Base-by-base conservation (phyloP, 2,113 vertebrate species). In the Oxygymnocypris stewartii region DNA sequence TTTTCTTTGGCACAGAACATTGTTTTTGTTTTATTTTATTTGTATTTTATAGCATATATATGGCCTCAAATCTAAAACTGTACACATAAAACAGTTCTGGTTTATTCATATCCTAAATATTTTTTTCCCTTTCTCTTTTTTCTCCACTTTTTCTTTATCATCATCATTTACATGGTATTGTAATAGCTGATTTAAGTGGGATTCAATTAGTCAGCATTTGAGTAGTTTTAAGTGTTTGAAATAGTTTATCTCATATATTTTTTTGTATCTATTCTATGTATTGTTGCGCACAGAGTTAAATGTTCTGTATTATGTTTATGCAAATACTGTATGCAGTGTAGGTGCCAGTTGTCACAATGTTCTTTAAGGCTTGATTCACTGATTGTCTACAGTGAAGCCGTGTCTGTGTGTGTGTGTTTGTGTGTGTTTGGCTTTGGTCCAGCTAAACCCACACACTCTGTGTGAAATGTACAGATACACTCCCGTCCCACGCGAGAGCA, bases 401-500 rank as follows among this genome's bases (percentile, higher is more conserved):
- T 28, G 23, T 77, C 14, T 61, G 31, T 75, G 65, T 83, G 4
- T 59, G n/a, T 31, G 9, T 57, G 28, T 74, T 31, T 59, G 69
- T 84, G n/a, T 63, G 35, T 80, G 35, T 25, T 47, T 80, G 76
- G 65, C 25, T 25, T 16, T 2, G 23, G 84, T 79, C 75, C 84
- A 79, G 84, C 6, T 31, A 57, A 80, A 71, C 85, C 85, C 85
- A 86, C 85, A 86, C 77, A 80, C 20, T n/a, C 57, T 18, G 25
- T 78, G 42, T 78, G 84, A 47, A 85, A 65, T 59, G 77, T 40
- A 69, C 42, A 69, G 61, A 67, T 71, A 71, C 49, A 54, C 31
- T 79, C 85, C 49, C 31, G 3, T 82, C 85, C 85, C 85, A 86
- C 85, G 16, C 77, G 5, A 57, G 40, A 80, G 35, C 61, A 51